Evolutionary conservation across 1,140 invertebrate genomes (phyloP).

Genomic region (Rhyzopertha dominica): DNA sequence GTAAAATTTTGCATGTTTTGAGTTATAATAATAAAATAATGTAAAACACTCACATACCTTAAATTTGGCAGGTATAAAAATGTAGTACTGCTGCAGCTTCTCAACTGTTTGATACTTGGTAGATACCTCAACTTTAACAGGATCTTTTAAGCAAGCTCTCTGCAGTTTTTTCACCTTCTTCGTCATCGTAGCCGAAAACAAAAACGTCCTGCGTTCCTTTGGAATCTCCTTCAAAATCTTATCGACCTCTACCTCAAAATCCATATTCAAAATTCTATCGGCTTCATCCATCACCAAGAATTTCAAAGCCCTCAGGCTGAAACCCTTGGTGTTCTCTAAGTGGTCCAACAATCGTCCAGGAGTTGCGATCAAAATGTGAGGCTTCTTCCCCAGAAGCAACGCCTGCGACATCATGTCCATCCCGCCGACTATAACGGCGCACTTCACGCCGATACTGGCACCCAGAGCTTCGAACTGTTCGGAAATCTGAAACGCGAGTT

Average conservation of each 20-base stretch:
- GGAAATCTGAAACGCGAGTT: conserved; percentile 94
- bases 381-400: conserved; percentile 86
- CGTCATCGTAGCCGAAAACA: conserved; percentile 98
- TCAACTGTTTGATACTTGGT: conserved; percentile 98
- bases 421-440: conserved; percentile 93
- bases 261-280: conserved; percentile 92
- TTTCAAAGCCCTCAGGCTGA: conserved; percentile 82
- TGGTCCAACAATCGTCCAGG: conserved; percentile 88
- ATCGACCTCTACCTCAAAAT: conserved; percentile 93
- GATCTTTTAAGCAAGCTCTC: conserved; percentile 85
- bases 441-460: conserved; percentile 85
- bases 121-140: conserved; percentile 93
- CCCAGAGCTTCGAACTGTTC: conserved; percentile 93
- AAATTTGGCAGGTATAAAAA: conserved; percentile 94
- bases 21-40: no score
- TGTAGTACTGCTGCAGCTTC: conserved; percentile 90
- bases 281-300: conserved; percentile 96
- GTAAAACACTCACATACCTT: conserved; percentile 58
- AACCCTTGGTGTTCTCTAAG: conserved; percentile 91
- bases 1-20: no score
- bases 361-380: conserved; percentile 91
- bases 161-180: conserved; percentile 97
- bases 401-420: conserved; percentile 97
- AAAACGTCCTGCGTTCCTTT: conserved; percentile 76
- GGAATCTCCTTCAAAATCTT: conserved; percentile 93